These are phyloP conservation scores for Drosophila borborema DNA, from an alignment of 2,888 invertebrate genomes.

Conservation along the genomic window DNA sequence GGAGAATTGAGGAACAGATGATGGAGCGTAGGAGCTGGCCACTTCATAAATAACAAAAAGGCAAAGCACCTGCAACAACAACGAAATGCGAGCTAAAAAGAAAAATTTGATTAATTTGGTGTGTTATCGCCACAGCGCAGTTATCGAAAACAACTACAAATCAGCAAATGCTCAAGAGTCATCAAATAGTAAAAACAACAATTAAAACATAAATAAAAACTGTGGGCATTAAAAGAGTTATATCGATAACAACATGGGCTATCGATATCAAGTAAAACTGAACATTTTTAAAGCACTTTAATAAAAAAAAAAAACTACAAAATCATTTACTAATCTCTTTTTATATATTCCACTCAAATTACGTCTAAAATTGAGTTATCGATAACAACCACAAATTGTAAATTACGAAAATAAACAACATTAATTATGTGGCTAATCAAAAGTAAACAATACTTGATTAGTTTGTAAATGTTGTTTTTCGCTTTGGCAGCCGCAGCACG, in stretches of 20 bases:
- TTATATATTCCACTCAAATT: no score
- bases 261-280: not conserved
- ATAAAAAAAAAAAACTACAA: no score
- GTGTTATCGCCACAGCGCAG: constrained; percentile 5
- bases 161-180: not conserved
- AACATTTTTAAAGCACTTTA: no score
- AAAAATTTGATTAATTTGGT: constrained; percentile 29
- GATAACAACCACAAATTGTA: not conserved
- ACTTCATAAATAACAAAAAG: constrained; percentile 49
- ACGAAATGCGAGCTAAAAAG: constrained; percentile 6
- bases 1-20: not conserved
- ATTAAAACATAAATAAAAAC: no score
- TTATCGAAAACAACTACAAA: not conserved
- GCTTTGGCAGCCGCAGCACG: not conserved
- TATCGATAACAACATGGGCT: not conserved
- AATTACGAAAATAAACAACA: not conserved
- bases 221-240: no score
- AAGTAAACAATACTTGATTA: not conserved
- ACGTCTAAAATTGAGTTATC: not conserved
- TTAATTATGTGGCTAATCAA: no score
- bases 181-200: no score
- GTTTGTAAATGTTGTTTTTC: not conserved
- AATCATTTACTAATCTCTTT: no score
- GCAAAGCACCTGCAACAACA: constrained; percentile 28
- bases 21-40: not conserved